Evolutionary conservation across 1,140 invertebrate species (phyloP).

Genomic region (Anoplolepis gracilipes): DNA sequence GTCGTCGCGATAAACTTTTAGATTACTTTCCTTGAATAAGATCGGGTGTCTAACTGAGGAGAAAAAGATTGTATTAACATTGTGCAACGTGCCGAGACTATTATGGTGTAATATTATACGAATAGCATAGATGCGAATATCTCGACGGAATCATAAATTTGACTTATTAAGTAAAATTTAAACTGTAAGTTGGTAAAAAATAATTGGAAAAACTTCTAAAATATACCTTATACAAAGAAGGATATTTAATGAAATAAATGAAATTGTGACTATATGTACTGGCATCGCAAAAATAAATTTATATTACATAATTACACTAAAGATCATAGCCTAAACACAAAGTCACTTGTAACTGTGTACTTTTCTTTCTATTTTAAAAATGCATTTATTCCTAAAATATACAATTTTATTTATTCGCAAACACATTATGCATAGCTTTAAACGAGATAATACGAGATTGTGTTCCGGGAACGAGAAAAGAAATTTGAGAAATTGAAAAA

Average conservation of each 20-base stretch:
- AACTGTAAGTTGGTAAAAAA: not conserved
- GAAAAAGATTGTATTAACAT: not conserved
- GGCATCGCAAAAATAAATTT: not conserved
- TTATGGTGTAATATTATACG: not conserved
- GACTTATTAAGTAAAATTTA: not conserved
- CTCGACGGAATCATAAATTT: not conserved
- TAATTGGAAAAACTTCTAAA: not conserved
- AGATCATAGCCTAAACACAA: not conserved
- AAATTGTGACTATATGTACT: not conserved
- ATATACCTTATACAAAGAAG: not conserved
- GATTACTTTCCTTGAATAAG: constrained; percentile 22
- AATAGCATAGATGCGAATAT: not conserved
- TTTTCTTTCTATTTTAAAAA: not conserved
- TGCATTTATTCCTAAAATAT: not conserved
- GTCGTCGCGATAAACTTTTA: constrained; percentile 7
- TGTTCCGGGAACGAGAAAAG: not conserved
- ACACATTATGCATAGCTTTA: not conserved
- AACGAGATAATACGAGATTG: not conserved
- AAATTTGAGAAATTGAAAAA: constrained; percentile 37
- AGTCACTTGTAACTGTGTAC: not conserved
- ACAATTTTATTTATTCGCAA: not conserved
- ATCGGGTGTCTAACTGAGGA: not conserved
- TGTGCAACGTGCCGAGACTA: not conserved
- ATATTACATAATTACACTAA: not conserved
- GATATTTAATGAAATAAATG: not conserved